phyloP scores from a whole-genome alignment of 2,113 vertebrate species.

The Catharus fuscescens region DNA sequence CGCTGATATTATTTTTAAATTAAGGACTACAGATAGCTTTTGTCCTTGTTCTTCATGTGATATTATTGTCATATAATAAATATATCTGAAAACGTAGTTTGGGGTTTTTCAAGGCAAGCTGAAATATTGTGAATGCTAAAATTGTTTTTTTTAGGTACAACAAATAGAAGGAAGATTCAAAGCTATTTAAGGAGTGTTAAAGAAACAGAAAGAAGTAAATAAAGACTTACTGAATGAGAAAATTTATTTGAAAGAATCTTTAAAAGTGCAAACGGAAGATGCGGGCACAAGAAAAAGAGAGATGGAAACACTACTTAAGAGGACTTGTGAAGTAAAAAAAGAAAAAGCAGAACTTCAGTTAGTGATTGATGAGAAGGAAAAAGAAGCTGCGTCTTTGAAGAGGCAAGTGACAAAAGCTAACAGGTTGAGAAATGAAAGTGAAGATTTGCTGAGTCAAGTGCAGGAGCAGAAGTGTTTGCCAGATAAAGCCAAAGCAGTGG shows the following conservation, averaged over 20 bases:
- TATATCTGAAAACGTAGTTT: neutral
- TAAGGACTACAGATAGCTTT: conserved; percentile 52
- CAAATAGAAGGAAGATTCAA: conserved; percentile 80
- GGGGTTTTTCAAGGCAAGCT: neutral
- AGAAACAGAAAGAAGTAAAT: conserved; percentile 79
- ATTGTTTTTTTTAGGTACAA: conserved; percentile 75
- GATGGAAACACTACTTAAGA: conserved; percentile 60
- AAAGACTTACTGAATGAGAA: conserved; percentile 76
- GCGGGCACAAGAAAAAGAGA: conserved; percentile 68
- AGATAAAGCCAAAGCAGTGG: conserved; percentile 75
- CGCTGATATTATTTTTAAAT: conserved; percentile 65
- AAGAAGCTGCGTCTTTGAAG: conserved; percentile 72
- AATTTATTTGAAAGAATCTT: conserved; percentile 74
- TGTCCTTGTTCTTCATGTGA: conserved; percentile 55
- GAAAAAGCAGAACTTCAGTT: conserved; percentile 67
- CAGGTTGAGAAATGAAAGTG: conserved; percentile 65
- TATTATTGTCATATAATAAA: conserved; percentile 48
- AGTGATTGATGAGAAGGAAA: conserved; percentile 74
- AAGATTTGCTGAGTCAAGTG: conserved; percentile 75
- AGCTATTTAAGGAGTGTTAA: conserved; percentile 78
- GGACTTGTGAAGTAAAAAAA: conserved; percentile 69
- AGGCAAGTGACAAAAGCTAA: conserved; percentile 73
- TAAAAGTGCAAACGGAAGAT: conserved; percentile 73
- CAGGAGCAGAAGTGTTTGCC: conserved; percentile 77
- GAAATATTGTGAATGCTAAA: conserved; percentile 1